Evolutionary conservation across 2,888 invertebrate species (phyloP).

Genomic region (Halictus ligatus): DNA sequence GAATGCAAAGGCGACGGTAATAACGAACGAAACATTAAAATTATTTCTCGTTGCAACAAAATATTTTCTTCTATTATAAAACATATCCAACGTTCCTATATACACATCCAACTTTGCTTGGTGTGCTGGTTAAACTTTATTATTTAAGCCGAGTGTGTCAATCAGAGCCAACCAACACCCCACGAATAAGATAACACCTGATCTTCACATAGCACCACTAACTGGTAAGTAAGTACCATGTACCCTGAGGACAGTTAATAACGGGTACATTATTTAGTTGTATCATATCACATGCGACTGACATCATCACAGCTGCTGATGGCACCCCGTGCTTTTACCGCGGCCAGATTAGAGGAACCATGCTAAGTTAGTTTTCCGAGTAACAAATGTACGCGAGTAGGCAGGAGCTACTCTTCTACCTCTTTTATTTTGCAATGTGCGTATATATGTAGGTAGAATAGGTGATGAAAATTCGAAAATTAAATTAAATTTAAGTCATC

Average conservation of each 20-base stretch:
- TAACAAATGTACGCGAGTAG: slow-evolving; percentile 50
- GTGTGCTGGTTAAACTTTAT: slow-evolving; percentile 70
- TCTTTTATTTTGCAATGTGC: slow-evolving; percentile 51
- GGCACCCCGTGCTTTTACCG: slow-evolving; percentile 79
- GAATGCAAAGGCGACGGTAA: not conserved
- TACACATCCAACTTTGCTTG: slow-evolving; percentile 63
- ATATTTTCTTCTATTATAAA: not conserved
- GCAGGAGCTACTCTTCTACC: slow-evolving; percentile 44
- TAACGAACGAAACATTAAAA: not conserved
- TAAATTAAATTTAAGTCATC: slow-evolving; percentile 24
- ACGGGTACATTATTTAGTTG: slow-evolving; percentile 75
- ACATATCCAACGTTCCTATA: slow-evolving; percentile 44
- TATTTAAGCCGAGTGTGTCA: slow-evolving; percentile 78
- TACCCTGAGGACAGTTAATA: slow-evolving; percentile 76
- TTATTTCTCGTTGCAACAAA: not conserved
- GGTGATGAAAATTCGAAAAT: slow-evolving; percentile 21
- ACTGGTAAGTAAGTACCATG: slow-evolving; percentile 71
- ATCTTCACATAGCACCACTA: slow-evolving; percentile 71
- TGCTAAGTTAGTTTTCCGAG: slow-evolving; percentile 79
- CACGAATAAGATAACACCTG: slow-evolving; percentile 74
- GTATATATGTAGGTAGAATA: slow-evolving; percentile 32
- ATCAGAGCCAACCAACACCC: slow-evolving; percentile 80
- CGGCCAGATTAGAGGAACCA: slow-evolving; percentile 80
- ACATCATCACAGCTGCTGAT: slow-evolving; percentile 76
- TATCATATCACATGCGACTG: slow-evolving; percentile 81